A percentile compares a stretch with the other conserved stretches of the same genome.
Evolutionary conservation across 2,113 vertebrate genomes (phyloP).

Genomic region (Hystrix cristata): DNA sequence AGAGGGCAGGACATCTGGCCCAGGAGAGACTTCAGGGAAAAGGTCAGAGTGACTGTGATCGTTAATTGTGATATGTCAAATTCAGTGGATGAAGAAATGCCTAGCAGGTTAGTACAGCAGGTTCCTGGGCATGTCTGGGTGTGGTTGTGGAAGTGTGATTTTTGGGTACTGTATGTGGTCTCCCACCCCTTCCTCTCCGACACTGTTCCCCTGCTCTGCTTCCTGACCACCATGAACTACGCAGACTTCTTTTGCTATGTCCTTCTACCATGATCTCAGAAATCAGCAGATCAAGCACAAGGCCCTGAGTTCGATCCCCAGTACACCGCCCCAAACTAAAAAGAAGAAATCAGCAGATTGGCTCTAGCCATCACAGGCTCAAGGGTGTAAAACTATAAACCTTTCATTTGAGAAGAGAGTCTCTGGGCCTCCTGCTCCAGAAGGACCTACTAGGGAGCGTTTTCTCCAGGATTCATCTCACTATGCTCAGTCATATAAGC

Average conservation of each 20-base stretch:
- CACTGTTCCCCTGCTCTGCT: background rate
- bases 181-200: background rate
- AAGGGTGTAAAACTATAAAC: background rate
- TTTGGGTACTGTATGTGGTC: background rate
- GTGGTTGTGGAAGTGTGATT: background rate
- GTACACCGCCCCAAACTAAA: no score
- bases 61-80: background rate
- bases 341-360: background rate
- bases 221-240: background rate
- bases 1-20: background rate
- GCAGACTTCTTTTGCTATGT: background rate
- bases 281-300: background rate
- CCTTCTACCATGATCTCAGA: background rate
- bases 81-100: background rate
- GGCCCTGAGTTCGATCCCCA: no score
- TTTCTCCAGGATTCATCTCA: background rate
- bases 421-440: background rate
- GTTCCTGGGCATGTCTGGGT: background rate
- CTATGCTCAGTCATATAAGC: background rate
- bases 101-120: background rate
- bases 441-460: background rate
- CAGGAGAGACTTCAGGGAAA: background rate
- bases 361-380: background rate
- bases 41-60: background rate
- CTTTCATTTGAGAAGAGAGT: background rate